Evolutionary conservation across 2,113 vertebrate species (phyloP), one percentile per base, ranked within the genome.

Genomic region (Pleuronectes platessa): DNA sequence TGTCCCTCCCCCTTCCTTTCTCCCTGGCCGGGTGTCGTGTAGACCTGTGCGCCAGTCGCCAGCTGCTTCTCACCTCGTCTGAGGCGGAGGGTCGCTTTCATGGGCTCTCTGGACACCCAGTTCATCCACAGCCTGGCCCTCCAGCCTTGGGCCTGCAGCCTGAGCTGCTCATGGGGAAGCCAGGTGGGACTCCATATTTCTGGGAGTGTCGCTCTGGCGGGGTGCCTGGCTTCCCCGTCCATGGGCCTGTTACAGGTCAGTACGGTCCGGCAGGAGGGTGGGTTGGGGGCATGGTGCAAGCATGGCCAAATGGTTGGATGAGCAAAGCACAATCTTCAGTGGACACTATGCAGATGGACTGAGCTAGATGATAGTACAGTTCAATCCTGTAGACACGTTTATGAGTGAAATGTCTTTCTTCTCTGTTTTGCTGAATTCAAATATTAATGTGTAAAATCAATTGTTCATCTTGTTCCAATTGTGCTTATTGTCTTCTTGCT

Each of bases 201-300:
- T 95, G 94, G 94, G 94, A 95, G 91, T 93, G 93, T 90, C 93
- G 90, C 87, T 93, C 93, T 89, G 83, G 88, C 31, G 93, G 93
- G 88, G 88, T 86, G 81, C 91, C 93, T 82, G 92, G 93, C 88
- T 93, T 94, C 86, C 89, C 93, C 12, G 84, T 93, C 84, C 92
- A 92, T 68, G 91, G 92, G 88, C 91, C 91, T 89, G 89, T 90
- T 47, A 59, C 94, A 95, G 94, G 94, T 94, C 93, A 95, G 94
- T 94, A 93, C 61, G 71, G 90, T 90, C 79, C 78, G 78, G 90
- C 79, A 78, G 84, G 74, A 90, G 87, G 76, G 78, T 63, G 93
- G 90, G 85, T 56, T 76, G 86, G 87, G 84, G 77, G 82, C 84
- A 68, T 71, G 47, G 71, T 68, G 65, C 60, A 55, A 66, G 76